Percentiles rank a stretch among this genome's conserved stretches.
These are phyloP conservation scores for Intellagama lesueurii DNA, from an alignment of 2,797 vertebrate species.

Conservation along the genomic window DNA sequence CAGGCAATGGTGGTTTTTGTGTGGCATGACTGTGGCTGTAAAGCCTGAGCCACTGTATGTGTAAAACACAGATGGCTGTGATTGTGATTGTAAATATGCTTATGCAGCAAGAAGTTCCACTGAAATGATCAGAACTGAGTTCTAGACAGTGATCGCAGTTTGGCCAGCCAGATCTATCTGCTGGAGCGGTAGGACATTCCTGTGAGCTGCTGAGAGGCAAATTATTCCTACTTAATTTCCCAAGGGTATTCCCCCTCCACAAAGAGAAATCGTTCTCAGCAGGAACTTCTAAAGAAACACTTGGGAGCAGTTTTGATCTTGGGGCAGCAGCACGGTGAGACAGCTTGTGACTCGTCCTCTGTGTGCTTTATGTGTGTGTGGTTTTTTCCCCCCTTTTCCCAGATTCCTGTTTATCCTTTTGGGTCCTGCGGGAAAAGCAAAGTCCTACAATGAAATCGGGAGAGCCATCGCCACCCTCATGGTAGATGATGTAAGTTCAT, in stretches of 20 bases:
- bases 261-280: background rate
- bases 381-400: background rate
- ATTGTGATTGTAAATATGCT: background rate
- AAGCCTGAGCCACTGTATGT: too few relatives aligned
- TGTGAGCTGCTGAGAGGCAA: background rate
- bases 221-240: too few relatives aligned
- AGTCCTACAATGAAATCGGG: conserved; percentile 85
- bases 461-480: conserved; percentile 84
- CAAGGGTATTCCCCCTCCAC: background rate
- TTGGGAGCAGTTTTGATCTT: background rate
- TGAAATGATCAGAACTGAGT: background rate
- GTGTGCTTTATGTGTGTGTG: background rate
- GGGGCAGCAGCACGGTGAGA: background rate
- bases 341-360: background rate
- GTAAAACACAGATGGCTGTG: background rate
- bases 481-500: conserved; percentile 84
- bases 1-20: too few relatives aligned
- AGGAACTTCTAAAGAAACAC: background rate
- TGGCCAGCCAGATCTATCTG: background rate
- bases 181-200: background rate
- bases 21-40: too few relatives aligned
- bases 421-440: conserved; percentile 81
- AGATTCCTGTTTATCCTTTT: conserved; percentile 84
- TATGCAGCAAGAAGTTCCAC: background rate
- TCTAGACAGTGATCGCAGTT: background rate